These are phyloP conservation scores for Monodelphis domestica DNA, from an alignment of 2,797 vertebrate species.

Conservation along the genomic window DNA sequence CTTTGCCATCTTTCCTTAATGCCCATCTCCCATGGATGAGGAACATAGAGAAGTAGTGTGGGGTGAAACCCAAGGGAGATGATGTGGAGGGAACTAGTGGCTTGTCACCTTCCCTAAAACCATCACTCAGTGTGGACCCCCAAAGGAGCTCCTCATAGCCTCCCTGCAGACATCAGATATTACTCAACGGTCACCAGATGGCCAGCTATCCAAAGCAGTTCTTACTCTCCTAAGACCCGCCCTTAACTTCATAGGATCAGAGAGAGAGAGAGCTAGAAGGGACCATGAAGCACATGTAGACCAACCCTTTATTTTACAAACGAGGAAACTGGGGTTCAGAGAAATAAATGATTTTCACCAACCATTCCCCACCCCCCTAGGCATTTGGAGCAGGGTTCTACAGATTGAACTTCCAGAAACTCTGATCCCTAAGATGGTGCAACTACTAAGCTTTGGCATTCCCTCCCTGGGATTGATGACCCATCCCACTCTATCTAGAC, in stretches of 20 bases:
- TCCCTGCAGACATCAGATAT: background rate
- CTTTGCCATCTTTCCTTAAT: background rate
- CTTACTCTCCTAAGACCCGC: background rate
- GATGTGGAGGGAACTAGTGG: background rate
- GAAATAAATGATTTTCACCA: background rate
- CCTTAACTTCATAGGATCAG: background rate
- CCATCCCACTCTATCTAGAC: background rate
- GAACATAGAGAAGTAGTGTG: background rate
- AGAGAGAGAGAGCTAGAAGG: background rate
- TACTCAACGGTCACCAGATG: background rate
- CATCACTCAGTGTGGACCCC: background rate
- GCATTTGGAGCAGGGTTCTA: background rate
- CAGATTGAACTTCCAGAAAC: background rate
- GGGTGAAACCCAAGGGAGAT: background rate
- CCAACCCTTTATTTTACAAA: background rate
- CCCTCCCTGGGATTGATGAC: background rate
- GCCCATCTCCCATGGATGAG: background rate
- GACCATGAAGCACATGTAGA: background rate
- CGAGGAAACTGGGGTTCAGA: background rate
- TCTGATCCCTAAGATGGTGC: background rate
- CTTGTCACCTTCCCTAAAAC: background rate
- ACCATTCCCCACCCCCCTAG: background rate
- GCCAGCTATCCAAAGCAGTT: background rate
- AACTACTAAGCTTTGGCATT: background rate
- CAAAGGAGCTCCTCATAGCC: background rate